Percentiles rank a stretch among this genome's conserved stretches.
These are phyloP conservation scores for Apamea anceps DNA, from an alignment of 2,888 invertebrate genomes.

Conservation along the genomic window DNA sequence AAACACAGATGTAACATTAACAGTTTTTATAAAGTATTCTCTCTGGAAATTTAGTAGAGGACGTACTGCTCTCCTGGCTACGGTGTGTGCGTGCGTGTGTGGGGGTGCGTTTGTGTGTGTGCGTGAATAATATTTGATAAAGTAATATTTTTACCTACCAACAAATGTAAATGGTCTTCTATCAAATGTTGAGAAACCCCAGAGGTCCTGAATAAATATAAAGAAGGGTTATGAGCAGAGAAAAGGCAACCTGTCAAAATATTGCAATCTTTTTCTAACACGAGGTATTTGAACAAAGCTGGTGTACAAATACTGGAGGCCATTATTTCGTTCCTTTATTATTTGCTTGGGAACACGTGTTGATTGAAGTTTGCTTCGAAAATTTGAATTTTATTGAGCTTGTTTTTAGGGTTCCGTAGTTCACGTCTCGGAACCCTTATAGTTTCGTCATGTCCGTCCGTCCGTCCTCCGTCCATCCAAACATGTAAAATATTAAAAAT, in stretches of 20 bases:
- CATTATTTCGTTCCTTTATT: constrained; percentile 39
- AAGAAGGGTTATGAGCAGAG: constrained; percentile 44
- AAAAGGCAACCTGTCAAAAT: constrained; percentile 56
- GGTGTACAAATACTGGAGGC: constrained; percentile 37
- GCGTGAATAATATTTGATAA: constrained; percentile 12
- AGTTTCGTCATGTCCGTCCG: too few relatives aligned
- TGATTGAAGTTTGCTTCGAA: constrained; percentile 13
- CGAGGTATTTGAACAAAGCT: constrained; percentile 43
- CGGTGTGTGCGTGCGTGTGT: too few relatives aligned
- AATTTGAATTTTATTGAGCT: constrained; percentile 18
- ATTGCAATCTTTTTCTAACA: constrained; percentile 49
- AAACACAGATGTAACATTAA: too few relatives aligned
- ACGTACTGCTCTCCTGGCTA: too few relatives aligned
- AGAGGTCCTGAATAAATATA: constrained; percentile 60
- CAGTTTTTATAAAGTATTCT: too few relatives aligned
- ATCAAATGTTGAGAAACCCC: neutral
- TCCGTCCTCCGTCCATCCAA: too few relatives aligned
- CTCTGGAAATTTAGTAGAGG: too few relatives aligned
- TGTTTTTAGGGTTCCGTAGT: too few relatives aligned
- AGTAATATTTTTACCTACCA: constrained; percentile 28
- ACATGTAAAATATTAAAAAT: too few relatives aligned
- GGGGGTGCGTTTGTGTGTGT: too few relatives aligned
- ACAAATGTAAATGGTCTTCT: neutral
- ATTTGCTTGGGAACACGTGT: constrained; percentile 29
- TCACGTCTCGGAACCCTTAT: too few relatives aligned